A percentile compares a stretch with the other conserved stretches of the same genome.
Evolutionary conservation across 2,888 invertebrate genomes (phyloP).

Genomic region (Lordiphosa fenestrarum): DNA sequence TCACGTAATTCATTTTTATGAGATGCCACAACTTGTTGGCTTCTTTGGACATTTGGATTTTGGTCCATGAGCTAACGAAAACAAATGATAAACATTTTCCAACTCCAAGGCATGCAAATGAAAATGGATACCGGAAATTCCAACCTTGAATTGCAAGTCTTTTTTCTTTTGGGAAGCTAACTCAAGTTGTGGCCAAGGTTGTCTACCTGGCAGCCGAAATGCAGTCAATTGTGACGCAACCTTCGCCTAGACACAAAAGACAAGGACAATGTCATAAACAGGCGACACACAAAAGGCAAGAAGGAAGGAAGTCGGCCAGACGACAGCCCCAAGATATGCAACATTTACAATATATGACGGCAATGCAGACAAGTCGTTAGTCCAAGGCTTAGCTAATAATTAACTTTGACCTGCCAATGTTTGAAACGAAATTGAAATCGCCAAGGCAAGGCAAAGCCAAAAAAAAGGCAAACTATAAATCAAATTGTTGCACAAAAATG

Average conservation of each 20-base stretch:
- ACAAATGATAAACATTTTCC: slow-evolving; percentile 64
- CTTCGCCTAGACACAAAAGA: slow-evolving; percentile 16
- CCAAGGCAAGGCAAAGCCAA: not conserved
- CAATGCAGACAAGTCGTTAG: slow-evolving; percentile 33
- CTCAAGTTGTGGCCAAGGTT: slow-evolving; percentile 31
- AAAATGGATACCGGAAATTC: slow-evolving; percentile 30
- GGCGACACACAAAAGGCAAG: slow-evolving; percentile 4
- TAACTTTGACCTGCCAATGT: slow-evolving; percentile 56
- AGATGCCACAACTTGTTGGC: slow-evolving; percentile 49
- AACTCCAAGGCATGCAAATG: slow-evolving; percentile 35
- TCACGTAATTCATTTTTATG: slow-evolving; percentile 67
- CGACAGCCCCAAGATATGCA: slow-evolving; percentile 22
- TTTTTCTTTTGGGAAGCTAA: not conserved
- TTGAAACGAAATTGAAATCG: slow-evolving; percentile 57
- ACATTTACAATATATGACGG: slow-evolving; percentile 14
- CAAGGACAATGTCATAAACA: slow-evolving; percentile 6
- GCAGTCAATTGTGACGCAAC: slow-evolving; percentile 3
- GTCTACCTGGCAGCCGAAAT: slow-evolving; percentile 24
- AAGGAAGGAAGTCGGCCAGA: slow-evolving; percentile 25
- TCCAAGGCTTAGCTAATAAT: slow-evolving; percentile 65
- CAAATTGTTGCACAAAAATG: slow-evolving; percentile 68
- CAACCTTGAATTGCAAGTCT: not conserved
- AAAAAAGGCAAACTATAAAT: slow-evolving; percentile 12
- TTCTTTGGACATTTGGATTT: slow-evolving; percentile 34
- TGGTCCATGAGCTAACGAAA: slow-evolving; percentile 46